Base-by-base conservation (phyloP, 2,888 invertebrate species). In the Panorpa germanica region DNA sequence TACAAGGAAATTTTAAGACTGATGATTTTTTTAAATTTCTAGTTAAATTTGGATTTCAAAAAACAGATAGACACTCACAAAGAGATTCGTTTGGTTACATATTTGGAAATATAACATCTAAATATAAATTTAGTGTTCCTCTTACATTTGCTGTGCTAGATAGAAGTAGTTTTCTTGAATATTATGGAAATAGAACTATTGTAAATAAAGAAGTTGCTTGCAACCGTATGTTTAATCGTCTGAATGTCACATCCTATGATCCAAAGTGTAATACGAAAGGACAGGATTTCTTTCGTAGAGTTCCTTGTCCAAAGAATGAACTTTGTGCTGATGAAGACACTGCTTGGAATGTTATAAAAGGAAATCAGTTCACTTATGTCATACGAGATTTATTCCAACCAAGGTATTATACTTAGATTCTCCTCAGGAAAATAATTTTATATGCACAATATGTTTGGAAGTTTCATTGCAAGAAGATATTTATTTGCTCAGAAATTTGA, bases 21-120 rank as follows among this genome's bases (percentile, higher is more conserved):
- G 58, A 61, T 27, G 76, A 82, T 27, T 85, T 85, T 53, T 91
- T 90, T 50, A 77, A 80, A 54, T 90, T 95, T 55, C 61, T 96
- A 30, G 70, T 85, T 13, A 93, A 93, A 54, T 96, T 93, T 55
- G 95, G 93, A 34, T 86, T 95, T 51, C 93, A 95, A 57, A 90
- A 91, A 56, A 91, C 93, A 9, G 85, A 88, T 52, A 66, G 74
- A 24, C 77, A 85, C 51, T 72, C 76, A 41, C 70, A 74, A 44
- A 75, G 73, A 42, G 75, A 82, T 46, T 85, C 90, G 39, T 78
- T 80, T 54, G 95, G 95, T 27, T 95, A 85, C 53, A 86, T 96
- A 43, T 96, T 86, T 51, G 96, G 96, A 9, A 95, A 95, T 52
- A 70, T 95, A 26, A 86, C 91, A 15, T 67, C 82, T 0, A 63